These are phyloP conservation scores for Enteromius afrohamiltoni DNA, from an alignment of 2,797 vertebrate species.

Conservation along the genomic window DNA sequence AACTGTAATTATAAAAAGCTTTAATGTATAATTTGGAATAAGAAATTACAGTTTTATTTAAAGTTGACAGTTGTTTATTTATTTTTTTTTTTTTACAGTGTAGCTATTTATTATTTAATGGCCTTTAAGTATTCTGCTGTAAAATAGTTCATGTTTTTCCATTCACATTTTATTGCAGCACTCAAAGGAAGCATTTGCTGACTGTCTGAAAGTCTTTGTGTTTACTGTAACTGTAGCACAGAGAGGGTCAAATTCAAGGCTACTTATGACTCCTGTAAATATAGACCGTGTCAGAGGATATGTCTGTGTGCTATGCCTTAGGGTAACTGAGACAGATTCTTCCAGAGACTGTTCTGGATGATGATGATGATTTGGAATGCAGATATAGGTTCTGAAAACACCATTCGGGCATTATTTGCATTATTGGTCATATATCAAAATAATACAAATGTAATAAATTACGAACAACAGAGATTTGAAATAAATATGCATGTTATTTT, in stretches of 20 bases:
- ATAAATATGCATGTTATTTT: conserved; percentile 46
- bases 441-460: neutral
- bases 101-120: neutral
- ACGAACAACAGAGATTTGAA: neutral
- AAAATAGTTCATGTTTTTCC: conserved; percentile 7
- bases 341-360: conserved; percentile 17
- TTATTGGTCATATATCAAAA: neutral
- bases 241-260: conserved; percentile 54
- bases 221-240: conserved; percentile 49
- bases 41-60: no score
- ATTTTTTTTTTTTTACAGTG: no score
- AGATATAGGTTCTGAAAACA: neutral
- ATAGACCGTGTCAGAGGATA: conserved; percentile 51
- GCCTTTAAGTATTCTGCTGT: neutral
- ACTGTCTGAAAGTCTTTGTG: conserved; percentile 43
- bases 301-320: conserved; percentile 20
- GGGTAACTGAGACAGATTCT: conserved; percentile 38
- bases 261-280: conserved; percentile 56
- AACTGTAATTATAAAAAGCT: no score
- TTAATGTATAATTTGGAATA: no score
- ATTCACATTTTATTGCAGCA: neutral
- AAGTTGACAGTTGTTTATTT: no score
- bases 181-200: conserved; percentile 36
- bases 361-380: conserved; percentile 3
- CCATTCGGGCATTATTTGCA: neutral